Evolutionary conservation across 2,888 invertebrate genomes (phyloP), one percentile per base, ranked within the genome.

Genomic region (Diadegma fenestrale): DNA sequence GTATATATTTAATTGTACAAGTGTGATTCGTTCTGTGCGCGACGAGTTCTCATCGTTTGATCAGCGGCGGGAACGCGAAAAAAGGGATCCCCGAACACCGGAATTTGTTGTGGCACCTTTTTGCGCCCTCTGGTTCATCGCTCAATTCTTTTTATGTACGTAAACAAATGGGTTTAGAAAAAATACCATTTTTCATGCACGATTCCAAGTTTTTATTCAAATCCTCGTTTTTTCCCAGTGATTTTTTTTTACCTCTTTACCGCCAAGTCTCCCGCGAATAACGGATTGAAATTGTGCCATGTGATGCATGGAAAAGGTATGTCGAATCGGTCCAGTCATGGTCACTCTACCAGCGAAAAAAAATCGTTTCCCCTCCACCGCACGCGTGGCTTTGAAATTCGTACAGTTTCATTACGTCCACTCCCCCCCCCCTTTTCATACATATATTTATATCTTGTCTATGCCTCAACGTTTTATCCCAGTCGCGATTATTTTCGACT

Each of bases 41-140:
- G 43, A 14, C 43, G 43, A 66, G 41, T 26, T 43, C 22, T 68
- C 43, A 17, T 22, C 43, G 22, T 0, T 64, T 41, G 7, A 5
- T n/a, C 43, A 41, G 22, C 22, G 17, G 51, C 72, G 51, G 54
- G 33, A 51, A 54, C 19, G 48, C 30, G 10, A 71, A 37, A 58
- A 72, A 51, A 71, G 14, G 19, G 17, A 72, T 72, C 12, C 30
- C 43, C 22, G 30, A 22, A 26, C 26, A 61, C 26, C 43, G 73
- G 61, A 43, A 61, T 43, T 54, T 37, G 51, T 73, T 61, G 41
- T 30, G 61, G n/a, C 12, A 61, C 73, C 12, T 58, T 61, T 73
- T 61, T 43, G 73, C 73, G 73, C 73, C 73, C 61, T 73, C 43
- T 61, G 10, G 43, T 43, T 26, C 26, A 14, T 61, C 17, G 22